Evolutionary conservation across 2,113 vertebrate genomes (phyloP).

Genomic region (Dromiciops gliroides): DNA sequence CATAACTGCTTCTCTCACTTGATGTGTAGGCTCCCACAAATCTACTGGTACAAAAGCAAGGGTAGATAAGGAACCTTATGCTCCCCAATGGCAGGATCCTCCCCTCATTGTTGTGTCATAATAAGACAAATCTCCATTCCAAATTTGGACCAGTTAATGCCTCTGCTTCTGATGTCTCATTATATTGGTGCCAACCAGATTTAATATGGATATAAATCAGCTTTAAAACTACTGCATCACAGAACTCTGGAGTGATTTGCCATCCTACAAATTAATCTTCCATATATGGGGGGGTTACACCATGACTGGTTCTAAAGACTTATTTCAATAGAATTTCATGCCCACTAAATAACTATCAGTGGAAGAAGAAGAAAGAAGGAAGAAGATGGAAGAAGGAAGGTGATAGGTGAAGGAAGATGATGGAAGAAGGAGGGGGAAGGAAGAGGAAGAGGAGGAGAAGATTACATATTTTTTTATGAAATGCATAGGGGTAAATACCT

Average conservation of each 20-base stretch:
- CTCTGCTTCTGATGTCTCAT: neutral
- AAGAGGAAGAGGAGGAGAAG: too few species aligned
- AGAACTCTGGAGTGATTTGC: neutral
- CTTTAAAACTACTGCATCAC: neutral
- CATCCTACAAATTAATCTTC: neutral
- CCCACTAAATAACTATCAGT: accelerated
- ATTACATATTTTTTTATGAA: accelerated
- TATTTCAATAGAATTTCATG: neutral
- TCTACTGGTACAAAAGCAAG: neutral
- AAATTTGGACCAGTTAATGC: neutral
- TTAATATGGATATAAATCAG: neutral
- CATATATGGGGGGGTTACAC: neutral
- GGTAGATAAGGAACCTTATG: neutral
- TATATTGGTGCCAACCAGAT: neutral
- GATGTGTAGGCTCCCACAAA: neutral
- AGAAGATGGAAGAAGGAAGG: too few species aligned
- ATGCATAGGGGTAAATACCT: neutral
- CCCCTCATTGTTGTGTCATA: neutral
- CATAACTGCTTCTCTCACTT: neutral
- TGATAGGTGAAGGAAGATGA: too few species aligned
- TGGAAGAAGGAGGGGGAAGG: too few species aligned
- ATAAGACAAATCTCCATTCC: neutral
- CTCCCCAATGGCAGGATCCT: neutral
- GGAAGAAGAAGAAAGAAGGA: too few species aligned
- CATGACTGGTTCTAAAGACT: neutral